Evolutionary conservation across 2,888 invertebrate species (phyloP).

Genomic region (Dryobota labecula): DNA sequence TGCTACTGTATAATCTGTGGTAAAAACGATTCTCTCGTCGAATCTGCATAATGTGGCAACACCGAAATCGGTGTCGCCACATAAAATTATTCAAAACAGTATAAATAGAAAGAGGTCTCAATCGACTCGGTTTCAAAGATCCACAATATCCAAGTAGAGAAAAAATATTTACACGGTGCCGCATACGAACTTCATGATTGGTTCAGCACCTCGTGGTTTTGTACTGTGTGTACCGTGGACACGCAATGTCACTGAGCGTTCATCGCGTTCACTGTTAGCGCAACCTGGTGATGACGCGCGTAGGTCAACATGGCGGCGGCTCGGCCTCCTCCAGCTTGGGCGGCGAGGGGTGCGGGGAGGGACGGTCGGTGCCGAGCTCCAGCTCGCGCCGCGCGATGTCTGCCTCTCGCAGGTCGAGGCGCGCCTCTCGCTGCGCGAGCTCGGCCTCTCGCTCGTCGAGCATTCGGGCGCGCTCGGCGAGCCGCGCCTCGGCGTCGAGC

Average conservation of each 20-base stretch:
- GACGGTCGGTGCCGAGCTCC: slow-evolving; percentile 59
- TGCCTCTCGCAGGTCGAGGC: slow-evolving; percentile 80
- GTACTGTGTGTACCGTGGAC: slow-evolving; percentile 84
- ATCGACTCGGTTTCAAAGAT: slow-evolving; percentile 65
- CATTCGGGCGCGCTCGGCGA: slow-evolving; percentile 86
- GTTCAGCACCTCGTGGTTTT: slow-evolving; percentile 75
- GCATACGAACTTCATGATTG: slow-evolving; percentile 55
- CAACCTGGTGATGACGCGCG: slow-evolving; percentile 80
- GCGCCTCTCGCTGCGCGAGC: slow-evolving; percentile 79
- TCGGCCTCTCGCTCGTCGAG: slow-evolving; percentile 84
- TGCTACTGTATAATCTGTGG: slow-evolving; percentile 70
- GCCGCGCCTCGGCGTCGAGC: slow-evolving; percentile 94
- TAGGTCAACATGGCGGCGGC: slow-evolving; percentile 86
- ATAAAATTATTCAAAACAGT: slow-evolving; percentile 73
- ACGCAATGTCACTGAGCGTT: slow-evolving; percentile 81
- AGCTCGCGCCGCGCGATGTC: slow-evolving; percentile 75
- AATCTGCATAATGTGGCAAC: slow-evolving; percentile 53
- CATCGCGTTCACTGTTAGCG: slow-evolving; percentile 76
- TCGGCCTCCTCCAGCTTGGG: slow-evolving; percentile 65
- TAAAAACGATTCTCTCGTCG: slow-evolving; percentile 63
- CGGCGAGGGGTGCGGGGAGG: slow-evolving; percentile 62
- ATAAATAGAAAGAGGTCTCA: slow-evolving; percentile 70
- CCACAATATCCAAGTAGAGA: slow-evolving; percentile 70
- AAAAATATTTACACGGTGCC: slow-evolving; percentile 75
- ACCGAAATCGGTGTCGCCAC: slow-evolving; percentile 49